Percentiles rank a stretch among this genome's conserved stretches.
phyloP scores from a whole-genome alignment of 2,888 invertebrate species.

The Machimus atricapillus region DNA sequence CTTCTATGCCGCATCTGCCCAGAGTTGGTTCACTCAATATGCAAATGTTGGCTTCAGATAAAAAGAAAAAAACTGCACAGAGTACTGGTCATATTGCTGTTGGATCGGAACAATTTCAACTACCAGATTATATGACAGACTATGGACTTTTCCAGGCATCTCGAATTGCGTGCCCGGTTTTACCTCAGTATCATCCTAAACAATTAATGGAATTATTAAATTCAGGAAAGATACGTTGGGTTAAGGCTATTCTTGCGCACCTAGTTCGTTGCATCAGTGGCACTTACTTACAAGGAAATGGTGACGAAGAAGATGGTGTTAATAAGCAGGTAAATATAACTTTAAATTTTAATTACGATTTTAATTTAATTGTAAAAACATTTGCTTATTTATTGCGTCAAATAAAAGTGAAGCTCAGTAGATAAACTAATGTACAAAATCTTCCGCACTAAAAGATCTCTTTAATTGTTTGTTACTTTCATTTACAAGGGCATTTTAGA shows the following conservation, averaged over 20 bases:
- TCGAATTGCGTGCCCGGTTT: constrained; percentile 93
- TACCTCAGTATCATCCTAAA: constrained; percentile 99
- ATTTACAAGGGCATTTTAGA: too few species aligned
- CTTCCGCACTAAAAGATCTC: too few species aligned
- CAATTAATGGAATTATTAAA: constrained; percentile 98
- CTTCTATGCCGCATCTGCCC: constrained; percentile 82
- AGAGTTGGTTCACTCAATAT: constrained; percentile 85
- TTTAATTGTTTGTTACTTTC: too few species aligned
- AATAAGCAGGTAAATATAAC: background rate
- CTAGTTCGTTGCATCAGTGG: constrained; percentile 83
- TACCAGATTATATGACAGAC: constrained; percentile 87
- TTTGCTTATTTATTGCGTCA: too few species aligned
- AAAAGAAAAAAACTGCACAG: constrained; percentile 67
- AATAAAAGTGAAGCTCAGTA: too few species aligned
- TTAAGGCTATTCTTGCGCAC: constrained; percentile 97
- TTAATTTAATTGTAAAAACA: too few species aligned
- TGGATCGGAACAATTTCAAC: constrained; percentile 60
- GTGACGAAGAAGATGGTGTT: constrained; percentile 66
- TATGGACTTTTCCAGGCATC: constrained; percentile 97
- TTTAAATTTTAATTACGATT: background rate
- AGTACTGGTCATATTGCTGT: constrained; percentile 53
- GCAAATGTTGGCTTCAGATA: constrained; percentile 77
- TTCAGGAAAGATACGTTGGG: constrained; percentile 97
- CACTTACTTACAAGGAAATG: constrained; percentile 65
- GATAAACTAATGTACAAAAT: too few species aligned